Evolutionary conservation across 2,888 invertebrate genomes (phyloP).

Genomic region (Aphidius colemani): DNA sequence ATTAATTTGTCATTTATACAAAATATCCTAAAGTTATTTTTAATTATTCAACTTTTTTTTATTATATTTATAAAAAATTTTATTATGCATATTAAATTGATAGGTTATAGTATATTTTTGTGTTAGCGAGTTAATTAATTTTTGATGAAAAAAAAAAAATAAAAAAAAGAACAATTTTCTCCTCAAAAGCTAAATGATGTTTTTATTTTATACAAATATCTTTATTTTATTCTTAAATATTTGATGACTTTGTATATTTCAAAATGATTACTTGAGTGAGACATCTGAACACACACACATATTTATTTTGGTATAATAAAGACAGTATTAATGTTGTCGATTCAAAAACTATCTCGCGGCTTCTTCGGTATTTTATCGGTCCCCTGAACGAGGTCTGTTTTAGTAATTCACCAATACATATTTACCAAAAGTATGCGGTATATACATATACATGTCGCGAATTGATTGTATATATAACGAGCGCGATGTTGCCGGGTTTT

Average conservation of each 20-base stretch:
- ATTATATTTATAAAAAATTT: too few species aligned
- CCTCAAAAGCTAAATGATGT: not conserved
- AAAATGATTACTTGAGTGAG: conserved; percentile 21
- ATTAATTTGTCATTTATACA: too few species aligned
- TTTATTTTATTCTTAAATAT: too few species aligned
- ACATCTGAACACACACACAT: conserved; percentile 20
- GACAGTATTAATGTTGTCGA: conserved; percentile 28
- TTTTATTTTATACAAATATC: too few species aligned
- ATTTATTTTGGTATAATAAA: too few species aligned
- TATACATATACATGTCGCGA: conserved; percentile 28
- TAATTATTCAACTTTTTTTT: too few species aligned
- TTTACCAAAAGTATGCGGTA: too few species aligned
- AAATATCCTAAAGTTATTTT: too few species aligned
- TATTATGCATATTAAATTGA: not conserved
- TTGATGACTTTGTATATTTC: too few species aligned
- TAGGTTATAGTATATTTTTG: conserved; percentile 12
- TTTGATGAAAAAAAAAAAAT: too few species aligned
- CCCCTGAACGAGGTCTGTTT: not conserved
- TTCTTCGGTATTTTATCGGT: conserved; percentile 27
- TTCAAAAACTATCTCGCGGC: conserved; percentile 21
- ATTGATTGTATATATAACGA: conserved; percentile 35
- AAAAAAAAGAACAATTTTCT: conserved; percentile 15
- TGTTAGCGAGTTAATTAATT: conserved; percentile 29
- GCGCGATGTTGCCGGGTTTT: conserved; percentile 45
- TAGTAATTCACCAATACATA: too few species aligned